Percentiles rank a stretch among this genome's conserved stretches.
phyloP scores from a whole-genome alignment of 1,140 invertebrate species.

The Onthophagus taurus region DNA sequence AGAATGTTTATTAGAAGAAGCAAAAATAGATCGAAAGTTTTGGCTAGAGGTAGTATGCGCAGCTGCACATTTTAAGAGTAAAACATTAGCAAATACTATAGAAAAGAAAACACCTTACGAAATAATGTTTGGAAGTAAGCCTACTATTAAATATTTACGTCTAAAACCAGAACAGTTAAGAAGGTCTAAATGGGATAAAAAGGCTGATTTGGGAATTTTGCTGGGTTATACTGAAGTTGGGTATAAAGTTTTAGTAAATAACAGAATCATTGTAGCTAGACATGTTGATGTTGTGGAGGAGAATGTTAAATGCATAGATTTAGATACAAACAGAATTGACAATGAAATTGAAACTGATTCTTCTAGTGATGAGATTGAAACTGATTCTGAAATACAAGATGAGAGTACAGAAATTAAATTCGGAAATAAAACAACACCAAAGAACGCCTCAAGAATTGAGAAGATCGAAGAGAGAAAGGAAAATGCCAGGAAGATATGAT shows the following conservation, averaged over 20 bases:
- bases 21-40: constrained; percentile 27
- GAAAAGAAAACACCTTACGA: constrained; percentile 19
- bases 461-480: too few species aligned
- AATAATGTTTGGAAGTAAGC: constrained; percentile 17
- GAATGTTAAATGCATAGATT: background rate
- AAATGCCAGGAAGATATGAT: too few species aligned
- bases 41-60: constrained; percentile 29
- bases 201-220: constrained; percentile 13
- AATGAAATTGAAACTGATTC: constrained; percentile 1
- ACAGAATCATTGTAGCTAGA: constrained; percentile 8
- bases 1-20: constrained; percentile 28
- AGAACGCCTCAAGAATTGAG: background rate
- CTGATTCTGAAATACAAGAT: too few species aligned
- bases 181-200: constrained; percentile 5
- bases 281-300: constrained; percentile 13
- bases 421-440: background rate
- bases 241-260: constrained; percentile 20
- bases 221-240: constrained; percentile 23
- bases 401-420: constrained; percentile 1
- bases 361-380: background rate
- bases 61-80: constrained; percentile 30
- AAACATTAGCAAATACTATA: constrained; percentile 1
- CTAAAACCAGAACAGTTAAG: constrained; percentile 14
- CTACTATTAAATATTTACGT: constrained; percentile 17
- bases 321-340: background rate